phyloP scores from a whole-genome alignment of 2,888 invertebrate species.

The Cerastis rubricosa region DNA sequence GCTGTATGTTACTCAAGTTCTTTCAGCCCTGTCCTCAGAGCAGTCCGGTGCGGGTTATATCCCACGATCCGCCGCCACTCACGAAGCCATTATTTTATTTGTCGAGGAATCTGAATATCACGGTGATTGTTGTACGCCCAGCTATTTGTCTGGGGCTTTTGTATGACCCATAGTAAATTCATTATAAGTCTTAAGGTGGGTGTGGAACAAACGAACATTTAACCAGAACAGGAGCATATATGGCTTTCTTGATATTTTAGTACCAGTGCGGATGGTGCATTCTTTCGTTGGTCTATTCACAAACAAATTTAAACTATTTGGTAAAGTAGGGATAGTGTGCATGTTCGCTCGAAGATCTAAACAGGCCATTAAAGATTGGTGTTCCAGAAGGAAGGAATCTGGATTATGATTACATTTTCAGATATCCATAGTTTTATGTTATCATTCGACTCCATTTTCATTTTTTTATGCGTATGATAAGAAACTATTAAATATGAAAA shows the following conservation, averaged over 20 bases:
- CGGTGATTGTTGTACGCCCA: slow-evolving; percentile 49
- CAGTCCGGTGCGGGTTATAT: slow-evolving; percentile 57
- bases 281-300: neutral
- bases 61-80: slow-evolving; percentile 70
- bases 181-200: neutral
- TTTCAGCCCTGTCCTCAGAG: slow-evolving; percentile 41
- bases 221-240: neutral
- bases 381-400: neutral
- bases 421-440: neutral
- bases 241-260: neutral
- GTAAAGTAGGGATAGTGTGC: neutral
- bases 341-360: neutral
- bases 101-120: slow-evolving; percentile 56
- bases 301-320: neutral
- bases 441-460: neutral
- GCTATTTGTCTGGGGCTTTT: slow-evolving; percentile 39
- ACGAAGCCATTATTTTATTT: slow-evolving; percentile 69
- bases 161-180: slow-evolving; percentile 11
- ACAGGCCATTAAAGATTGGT: neutral
- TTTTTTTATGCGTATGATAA: neutral
- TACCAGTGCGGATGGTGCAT: neutral
- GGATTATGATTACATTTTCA: neutral
- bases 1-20: neutral
- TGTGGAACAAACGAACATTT: neutral
- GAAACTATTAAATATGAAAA: neutral